Evolutionary conservation across 2,888 invertebrate species (phyloP).

Genomic region (Candidula unifasciata): DNA sequence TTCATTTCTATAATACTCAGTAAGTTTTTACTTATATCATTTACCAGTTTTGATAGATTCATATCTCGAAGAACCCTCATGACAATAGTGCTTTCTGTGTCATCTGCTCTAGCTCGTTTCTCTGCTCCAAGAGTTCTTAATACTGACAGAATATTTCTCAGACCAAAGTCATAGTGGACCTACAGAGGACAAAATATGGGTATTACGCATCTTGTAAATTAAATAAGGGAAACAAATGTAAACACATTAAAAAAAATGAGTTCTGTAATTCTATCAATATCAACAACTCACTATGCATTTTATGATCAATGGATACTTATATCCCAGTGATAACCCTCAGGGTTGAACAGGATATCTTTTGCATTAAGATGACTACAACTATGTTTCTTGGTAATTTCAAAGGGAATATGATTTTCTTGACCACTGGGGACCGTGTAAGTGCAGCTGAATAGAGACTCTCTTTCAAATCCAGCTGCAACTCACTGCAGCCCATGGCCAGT

Average conservation of each 20-base stretch:
- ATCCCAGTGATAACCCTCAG: too few relatives aligned
- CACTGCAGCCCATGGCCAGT: too few relatives aligned
- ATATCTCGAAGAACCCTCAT: constrained; percentile 78
- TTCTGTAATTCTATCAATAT: neutral
- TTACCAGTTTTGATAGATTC: constrained; percentile 79
- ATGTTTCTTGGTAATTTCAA: too few relatives aligned
- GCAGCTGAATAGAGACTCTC: too few relatives aligned
- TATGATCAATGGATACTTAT: too few relatives aligned
- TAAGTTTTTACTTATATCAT: constrained; percentile 63
- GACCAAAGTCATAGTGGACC: constrained; percentile 79
- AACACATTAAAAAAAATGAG: neutral
- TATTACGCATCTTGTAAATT: neutral
- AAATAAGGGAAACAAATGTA: too few relatives aligned
- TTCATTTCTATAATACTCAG: too few relatives aligned
- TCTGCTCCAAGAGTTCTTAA: constrained; percentile 77
- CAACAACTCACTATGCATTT: neutral
- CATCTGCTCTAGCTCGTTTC: constrained; percentile 75
- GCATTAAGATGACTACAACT: too few relatives aligned
- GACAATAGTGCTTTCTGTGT: constrained; percentile 77
- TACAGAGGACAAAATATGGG: constrained; percentile 51
- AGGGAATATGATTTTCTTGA: too few relatives aligned
- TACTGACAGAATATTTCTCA: constrained; percentile 78
- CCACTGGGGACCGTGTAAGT: too few relatives aligned
- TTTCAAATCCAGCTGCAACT: too few relatives aligned
- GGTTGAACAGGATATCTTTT: too few relatives aligned